These are phyloP conservation scores for Drosophila ironensis DNA, from an alignment of 1,140 invertebrate genomes.

Conservation along the genomic window DNA sequence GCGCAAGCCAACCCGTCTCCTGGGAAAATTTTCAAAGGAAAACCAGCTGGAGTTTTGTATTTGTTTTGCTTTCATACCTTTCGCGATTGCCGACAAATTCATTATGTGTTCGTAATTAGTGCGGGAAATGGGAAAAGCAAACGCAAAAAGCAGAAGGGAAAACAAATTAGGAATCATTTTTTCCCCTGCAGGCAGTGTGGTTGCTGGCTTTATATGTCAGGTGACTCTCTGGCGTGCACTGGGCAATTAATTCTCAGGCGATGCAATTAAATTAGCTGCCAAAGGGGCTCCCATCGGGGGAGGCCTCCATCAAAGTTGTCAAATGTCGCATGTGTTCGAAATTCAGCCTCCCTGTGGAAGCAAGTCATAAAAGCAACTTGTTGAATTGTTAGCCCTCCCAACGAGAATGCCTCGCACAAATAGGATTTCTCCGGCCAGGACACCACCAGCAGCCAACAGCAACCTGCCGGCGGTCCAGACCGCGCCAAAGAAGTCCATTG, in stretches of 20 bases:
- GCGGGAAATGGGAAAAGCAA: conserved; percentile 35
- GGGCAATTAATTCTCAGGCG: conserved; percentile 52
- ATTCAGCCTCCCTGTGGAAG: conserved; percentile 11
- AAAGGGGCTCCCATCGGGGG: background rate
- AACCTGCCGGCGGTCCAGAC: conserved; percentile 15
- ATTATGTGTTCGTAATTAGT: conserved; percentile 52
- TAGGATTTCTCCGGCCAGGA: conserved; percentile 9
- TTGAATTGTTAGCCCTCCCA: background rate
- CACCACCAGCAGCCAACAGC: background rate
- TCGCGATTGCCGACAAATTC: conserved; percentile 37
- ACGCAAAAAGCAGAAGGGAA: conserved; percentile 19
- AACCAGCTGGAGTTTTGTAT: conserved; percentile 14
- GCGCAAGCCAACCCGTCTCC: too few relatives aligned
- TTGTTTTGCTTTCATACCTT: conserved; percentile 21
- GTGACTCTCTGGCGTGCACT: conserved; percentile 45
- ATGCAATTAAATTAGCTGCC: conserved; percentile 62
- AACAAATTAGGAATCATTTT: conserved; percentile 21
- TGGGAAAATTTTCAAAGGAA: conserved; percentile 15
- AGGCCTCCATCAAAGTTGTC: background rate
- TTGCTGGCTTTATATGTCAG: conserved; percentile 28
- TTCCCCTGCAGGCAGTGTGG: background rate
- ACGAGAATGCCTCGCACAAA: conserved; percentile 36
- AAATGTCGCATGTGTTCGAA: conserved; percentile 20
- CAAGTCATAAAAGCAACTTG: background rate
- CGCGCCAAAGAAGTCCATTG: conserved; percentile 6